A percentile compares a stretch with the other conserved stretches of the same genome.
phyloP scores from a whole-genome alignment of 2,113 vertebrate species.

The Dasyprocta punctata region DNA sequence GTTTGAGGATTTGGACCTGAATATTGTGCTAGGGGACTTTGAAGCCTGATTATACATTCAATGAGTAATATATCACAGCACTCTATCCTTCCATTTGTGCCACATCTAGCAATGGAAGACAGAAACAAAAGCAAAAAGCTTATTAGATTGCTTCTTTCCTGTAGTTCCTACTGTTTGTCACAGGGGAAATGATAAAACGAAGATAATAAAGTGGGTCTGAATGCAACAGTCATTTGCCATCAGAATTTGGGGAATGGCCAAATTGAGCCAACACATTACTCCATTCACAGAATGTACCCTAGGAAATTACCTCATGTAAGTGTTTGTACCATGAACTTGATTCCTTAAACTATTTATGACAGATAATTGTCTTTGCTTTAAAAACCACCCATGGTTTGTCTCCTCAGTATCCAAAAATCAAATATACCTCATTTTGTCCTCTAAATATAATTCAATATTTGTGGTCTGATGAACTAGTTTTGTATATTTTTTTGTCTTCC shows the following conservation, averaged over 20 bases:
- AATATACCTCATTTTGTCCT: neutral
- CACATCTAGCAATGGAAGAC: neutral
- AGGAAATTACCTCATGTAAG: neutral
- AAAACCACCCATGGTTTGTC: neutral
- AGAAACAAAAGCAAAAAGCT: neutral
- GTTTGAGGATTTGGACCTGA: neutral
- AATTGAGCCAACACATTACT: neutral
- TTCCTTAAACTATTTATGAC: neutral
- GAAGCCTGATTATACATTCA: neutral
- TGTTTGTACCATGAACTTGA: neutral
- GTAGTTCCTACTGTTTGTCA: neutral
- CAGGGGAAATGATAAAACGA: neutral
- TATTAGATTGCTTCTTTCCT: neutral
- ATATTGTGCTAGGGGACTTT: neutral
- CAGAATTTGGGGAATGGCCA: neutral
- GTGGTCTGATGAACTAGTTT: neutral
- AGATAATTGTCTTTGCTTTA: neutral
- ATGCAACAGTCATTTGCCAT: conserved; percentile 1
- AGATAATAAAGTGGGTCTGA: neutral
- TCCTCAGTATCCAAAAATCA: neutral
- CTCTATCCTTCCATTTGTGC: neutral
- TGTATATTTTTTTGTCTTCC: neutral
- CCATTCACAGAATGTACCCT: neutral
- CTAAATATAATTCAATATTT: neutral
- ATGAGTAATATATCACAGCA: neutral